Base-by-base conservation (phyloP, 2,797 vertebrate species). In the Protosalanx chinensis region DNA sequence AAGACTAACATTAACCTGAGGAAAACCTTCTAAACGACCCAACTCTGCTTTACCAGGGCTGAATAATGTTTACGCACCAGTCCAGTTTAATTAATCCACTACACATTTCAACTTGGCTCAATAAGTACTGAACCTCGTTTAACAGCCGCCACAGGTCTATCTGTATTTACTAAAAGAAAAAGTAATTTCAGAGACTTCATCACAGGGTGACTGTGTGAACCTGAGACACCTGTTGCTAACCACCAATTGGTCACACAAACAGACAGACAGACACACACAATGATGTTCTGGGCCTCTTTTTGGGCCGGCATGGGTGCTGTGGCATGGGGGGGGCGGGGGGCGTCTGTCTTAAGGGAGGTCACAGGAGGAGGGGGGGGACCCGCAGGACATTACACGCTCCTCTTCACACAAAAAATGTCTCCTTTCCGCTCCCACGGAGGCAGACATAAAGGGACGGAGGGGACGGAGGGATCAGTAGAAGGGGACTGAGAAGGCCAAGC, bases 391-490 rank as follows among this genome's bases (percentile, higher is more conserved):
- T 84, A 83, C 82, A 87, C 84, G 81, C 85, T 86, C 76, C 74
- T 88, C 81, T 87, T 87, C 81, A 88, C 86, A 77, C 77, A 74
- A 67, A 84, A 87, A 86, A 90, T 87, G 84, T 89, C 77, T 82
- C 77, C 81, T 84, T 88, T 84, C 82, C 86, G 75, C 81, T 70
- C 73, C 67, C 64, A 64, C 74, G 30, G 64, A 57, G 79, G 72
- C 60, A 15, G 5, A 73, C 76, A 78, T 60, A 18, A 30, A n/a
- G 64, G 71, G 67, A 70, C 74, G 46, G 46, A 68, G 80, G 74
- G 77, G 71, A 84, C 5, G 74, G 74, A 68, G 66, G 73, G 70
- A 72, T 67, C 16, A 35, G 73, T 37, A 53, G 66, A 62, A 56
- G 60, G 64, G 58, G 49, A 46, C 20, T 51, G 85, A 85, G 65